These are phyloP conservation scores for Antheraea yamamai DNA, from an alignment of 2,888 invertebrate species.

Conservation along the genomic window DNA sequence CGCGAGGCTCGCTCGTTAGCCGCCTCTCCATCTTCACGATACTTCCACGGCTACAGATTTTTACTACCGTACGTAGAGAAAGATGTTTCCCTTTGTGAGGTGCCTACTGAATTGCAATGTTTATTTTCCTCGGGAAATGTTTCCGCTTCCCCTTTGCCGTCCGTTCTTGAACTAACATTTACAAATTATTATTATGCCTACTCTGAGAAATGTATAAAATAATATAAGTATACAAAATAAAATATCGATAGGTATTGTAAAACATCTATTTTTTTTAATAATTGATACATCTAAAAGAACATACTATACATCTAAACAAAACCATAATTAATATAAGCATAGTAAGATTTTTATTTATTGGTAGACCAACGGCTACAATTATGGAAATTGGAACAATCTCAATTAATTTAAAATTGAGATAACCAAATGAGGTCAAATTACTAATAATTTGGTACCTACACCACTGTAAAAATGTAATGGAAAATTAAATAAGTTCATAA, in stretches of 20 bases:
- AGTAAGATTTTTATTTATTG: no score
- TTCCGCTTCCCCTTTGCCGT: constrained; percentile 26
- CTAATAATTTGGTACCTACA: not conserved
- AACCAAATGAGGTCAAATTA: not conserved
- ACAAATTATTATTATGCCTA: not conserved
- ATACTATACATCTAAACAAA: not conserved
- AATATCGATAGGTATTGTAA: not conserved
- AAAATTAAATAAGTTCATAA: not conserved
- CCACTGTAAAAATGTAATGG: not conserved
- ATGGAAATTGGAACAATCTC: no score
- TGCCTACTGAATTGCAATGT: constrained; percentile 58
- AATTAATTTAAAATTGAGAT: no score
- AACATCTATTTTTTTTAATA: no score
- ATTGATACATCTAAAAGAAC: not conserved
- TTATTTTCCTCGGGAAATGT: constrained; percentile 42
- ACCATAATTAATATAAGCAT: no score
- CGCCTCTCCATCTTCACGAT: constrained; percentile 72
- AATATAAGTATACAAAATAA: not conserved
- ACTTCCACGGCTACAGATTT: constrained; percentile 73
- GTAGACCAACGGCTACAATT: not conserved
- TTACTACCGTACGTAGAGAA: constrained; percentile 62
- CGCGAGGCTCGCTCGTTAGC: constrained; percentile 75
- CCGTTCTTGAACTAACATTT: constrained; percentile 11
- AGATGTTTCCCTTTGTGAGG: constrained; percentile 64
- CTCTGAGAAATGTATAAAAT: not conserved